Evolutionary conservation across 2,797 vertebrate species (phyloP), one percentile per base, ranked within the genome.

Genomic region (Rhinophrynus dorsalis): DNA sequence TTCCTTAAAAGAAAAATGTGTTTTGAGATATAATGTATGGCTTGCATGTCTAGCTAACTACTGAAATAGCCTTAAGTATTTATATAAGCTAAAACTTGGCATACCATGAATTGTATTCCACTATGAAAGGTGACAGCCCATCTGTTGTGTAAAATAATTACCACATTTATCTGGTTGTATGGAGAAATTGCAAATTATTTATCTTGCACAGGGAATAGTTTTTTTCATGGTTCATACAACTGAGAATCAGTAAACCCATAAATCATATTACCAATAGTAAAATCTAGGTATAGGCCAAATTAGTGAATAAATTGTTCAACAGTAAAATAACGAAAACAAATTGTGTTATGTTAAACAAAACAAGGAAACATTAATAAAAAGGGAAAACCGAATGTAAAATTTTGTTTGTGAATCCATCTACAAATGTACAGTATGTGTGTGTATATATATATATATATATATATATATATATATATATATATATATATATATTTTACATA

Each of bases 261-360:
- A 64, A 72, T 72, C 68, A 72, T 10, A 72, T 72, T 72, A 72
- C 24, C 68, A 72, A 51, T 11, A 65, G 52, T 50, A 58, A 50
- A 58, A 72, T 40, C 52, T 64, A 60, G 68, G 68, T 51, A 42
- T 57, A 40, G 52, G 68, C 68, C 68, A 72, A 65, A 65, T 72
- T 72, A 65, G 27, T n/a, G 32, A 50, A 57, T 65, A 42, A 72
- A 72, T 64, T 51, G 44, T 60, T 64, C 55, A 71, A 71, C 42
- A 57, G 51, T 38, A 57, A 71, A 64, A 33, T 71, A 72, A 72
- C 65, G 60, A 72, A 72, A 72, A 72, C 52, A 72, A 72, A 72
- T 64, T 65, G 52, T 72, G 68, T 72, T 72, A 65, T 72, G 68
- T 65, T 72, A 72, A 58, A 72, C 44, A 58, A 65, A 64, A 58